Evolutionary conservation across 2,888 invertebrate species (phyloP).

Genomic region (Cyrtodaria siliqua): DNA sequence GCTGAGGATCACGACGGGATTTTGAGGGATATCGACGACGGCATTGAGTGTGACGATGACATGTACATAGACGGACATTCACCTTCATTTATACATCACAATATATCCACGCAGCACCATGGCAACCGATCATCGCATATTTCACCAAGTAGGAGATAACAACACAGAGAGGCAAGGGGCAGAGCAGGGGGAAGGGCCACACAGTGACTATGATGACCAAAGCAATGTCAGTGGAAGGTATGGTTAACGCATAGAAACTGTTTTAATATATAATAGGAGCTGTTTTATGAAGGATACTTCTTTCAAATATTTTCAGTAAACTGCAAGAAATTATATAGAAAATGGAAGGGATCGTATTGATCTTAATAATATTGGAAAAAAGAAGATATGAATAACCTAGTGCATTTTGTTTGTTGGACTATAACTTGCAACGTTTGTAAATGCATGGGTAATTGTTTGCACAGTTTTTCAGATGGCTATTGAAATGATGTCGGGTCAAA

Average conservation of each 20-base stretch:
- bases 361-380: no score
- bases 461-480: no score
- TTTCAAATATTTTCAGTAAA: not conserved
- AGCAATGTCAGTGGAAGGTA: not conserved
- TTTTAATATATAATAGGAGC: no score
- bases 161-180: slow-evolving; percentile 13
- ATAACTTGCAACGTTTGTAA: no score
- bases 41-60: slow-evolving; percentile 76
- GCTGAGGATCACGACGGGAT: slow-evolving; percentile 33
- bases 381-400: no score
- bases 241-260: no score
- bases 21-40: slow-evolving; percentile 63
- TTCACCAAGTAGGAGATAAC: slow-evolving; percentile 29
- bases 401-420: no score
- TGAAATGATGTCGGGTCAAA: no score
- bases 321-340: no score
- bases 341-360: no score
- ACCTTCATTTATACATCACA: slow-evolving; percentile 58
- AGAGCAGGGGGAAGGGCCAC: slow-evolving; percentile 4
- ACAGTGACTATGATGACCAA: slow-evolving; percentile 20
- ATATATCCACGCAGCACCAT: not conserved
- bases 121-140: slow-evolving; percentile 16
- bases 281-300: not conserved
- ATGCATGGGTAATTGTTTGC: no score
- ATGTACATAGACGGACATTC: slow-evolving; percentile 55